Base-by-base conservation (phyloP, 1,140 invertebrate genomes). In the Drosophila burlai region DNA sequence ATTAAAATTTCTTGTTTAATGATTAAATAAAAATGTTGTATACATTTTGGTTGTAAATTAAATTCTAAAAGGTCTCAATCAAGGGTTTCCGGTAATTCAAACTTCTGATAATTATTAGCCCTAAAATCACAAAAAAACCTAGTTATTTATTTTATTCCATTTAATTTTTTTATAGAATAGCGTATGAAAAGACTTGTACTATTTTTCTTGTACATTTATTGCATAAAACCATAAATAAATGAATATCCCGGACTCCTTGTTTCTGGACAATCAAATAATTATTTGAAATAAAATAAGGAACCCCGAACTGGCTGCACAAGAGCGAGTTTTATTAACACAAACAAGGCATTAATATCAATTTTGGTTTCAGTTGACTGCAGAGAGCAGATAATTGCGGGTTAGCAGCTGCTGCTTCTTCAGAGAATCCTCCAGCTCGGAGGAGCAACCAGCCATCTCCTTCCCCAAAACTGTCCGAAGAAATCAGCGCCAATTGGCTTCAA, bases 401-500 rank as follows among this genome's bases (percentile, higher is more conserved):
- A 76, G 81, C 86, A 81, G 85, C 75, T 76, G 85, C 63, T 78
- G 62, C 58, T 63, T 10, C 4, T 42, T 40, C 16, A 57, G 47
- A 46, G 18, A 11, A n/a, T 47, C 24, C 50, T 57, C 59, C 61
- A 45, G 40, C 13, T 55, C 9, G 34, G 8, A 55, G 52, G 52
- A 50, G 47, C 50, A 15, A 6, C 29, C 52, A 16, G n/a, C 6
- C 13, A 62, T 45, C 45, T 63, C 47, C 46, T 45, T 29, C 16
- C 42, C 40, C 49, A 60, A 75, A 69, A 71, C 77, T 89, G 84
- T 89, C 85, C 59, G 64, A 85, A 90, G 79, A 85, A 90, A 90
- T 90, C 85, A 90, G 72, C 86, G 82, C 67, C 80, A 90, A 90
- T 90, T 90, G 85, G 75, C 86, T 68, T 90, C 86, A 90, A 90